A percentile compares a stretch with the other conserved stretches of the same genome.
phyloP scores from a whole-genome alignment of 2,888 invertebrate species.

The Lamellibrachia satsuma region DNA sequence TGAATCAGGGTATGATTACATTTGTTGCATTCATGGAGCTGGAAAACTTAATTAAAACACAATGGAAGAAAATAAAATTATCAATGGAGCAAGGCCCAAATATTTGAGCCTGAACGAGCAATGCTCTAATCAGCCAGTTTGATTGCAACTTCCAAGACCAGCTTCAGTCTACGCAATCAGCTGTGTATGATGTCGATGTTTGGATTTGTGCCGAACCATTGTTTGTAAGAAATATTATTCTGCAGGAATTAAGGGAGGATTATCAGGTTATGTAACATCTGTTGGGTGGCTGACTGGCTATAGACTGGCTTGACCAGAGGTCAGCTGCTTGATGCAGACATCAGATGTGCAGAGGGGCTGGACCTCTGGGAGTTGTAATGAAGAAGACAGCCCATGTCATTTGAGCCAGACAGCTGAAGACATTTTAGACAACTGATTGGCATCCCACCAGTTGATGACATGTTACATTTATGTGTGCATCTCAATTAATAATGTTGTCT shows the following conservation, averaged over 20 bases:
- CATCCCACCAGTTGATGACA: not conserved
- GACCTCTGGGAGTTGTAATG: conserved; percentile 4
- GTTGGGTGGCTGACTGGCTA: not conserved
- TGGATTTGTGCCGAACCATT: not conserved
- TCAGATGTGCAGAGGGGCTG: not conserved
- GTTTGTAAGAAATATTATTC: not conserved
- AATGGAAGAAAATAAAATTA: not conserved
- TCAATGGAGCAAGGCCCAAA: not conserved
- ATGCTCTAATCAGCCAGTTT: conserved; percentile 8
- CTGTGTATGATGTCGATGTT: not conserved
- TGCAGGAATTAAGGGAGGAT: not conserved
- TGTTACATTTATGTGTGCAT: not conserved
- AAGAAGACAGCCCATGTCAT: not conserved
- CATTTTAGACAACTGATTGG: not conserved
- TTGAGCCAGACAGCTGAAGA: not conserved
- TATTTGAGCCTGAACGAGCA: conserved; percentile 9
- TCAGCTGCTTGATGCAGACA: not conserved
- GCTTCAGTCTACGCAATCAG: not conserved
- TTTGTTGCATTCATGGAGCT: not conserved
- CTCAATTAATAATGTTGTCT: not conserved
- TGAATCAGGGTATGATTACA: not conserved
- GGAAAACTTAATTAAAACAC: not conserved
- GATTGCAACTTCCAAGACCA: not conserved
- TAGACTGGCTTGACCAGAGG: not conserved
- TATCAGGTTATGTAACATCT: conserved; percentile 6